phyloP scores from a whole-genome alignment of 2,113 vertebrate species.

The Phyllostomus discolor region DNA sequence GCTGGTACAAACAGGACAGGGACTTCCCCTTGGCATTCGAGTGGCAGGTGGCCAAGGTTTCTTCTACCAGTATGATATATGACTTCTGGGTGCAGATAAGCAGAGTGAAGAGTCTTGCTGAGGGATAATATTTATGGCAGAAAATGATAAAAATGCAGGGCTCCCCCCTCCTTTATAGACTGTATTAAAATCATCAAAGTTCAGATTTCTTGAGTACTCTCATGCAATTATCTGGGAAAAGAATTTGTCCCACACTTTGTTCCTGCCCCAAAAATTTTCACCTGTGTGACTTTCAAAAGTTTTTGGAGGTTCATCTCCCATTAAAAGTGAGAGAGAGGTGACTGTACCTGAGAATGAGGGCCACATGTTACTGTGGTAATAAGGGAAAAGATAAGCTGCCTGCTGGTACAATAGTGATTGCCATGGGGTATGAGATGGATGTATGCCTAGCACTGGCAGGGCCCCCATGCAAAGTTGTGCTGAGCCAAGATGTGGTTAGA shows the following conservation, averaged over 20 bases:
- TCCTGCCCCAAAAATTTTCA: not conserved
- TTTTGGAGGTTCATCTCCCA: not conserved
- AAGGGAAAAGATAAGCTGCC: not conserved
- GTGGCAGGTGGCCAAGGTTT: not conserved
- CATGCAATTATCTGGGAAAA: not conserved
- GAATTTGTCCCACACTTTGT: not conserved
- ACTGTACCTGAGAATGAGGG: not conserved
- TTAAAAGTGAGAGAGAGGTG: not conserved
- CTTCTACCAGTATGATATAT: not conserved
- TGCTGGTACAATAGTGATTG: not conserved
- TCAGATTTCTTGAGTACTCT: not conserved
- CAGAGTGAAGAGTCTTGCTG: not conserved
- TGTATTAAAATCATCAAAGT: not conserved
- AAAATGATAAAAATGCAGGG: constrained; percentile 1
- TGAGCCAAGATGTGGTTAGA: not conserved
- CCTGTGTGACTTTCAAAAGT: not conserved
- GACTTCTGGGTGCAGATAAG: not conserved
- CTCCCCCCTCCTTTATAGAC: rapidly evolving
- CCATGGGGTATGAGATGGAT: rapidly evolving
- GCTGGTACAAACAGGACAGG: not conserved
- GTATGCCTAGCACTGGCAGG: rapidly evolving
- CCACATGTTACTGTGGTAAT: rapidly evolving
- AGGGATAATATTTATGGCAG: constrained; percentile 16
- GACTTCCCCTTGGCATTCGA: not conserved
- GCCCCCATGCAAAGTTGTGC: not conserved